phyloP scores from a whole-genome alignment of 2,113 vertebrate species.

The Chlorodrepanis virens region DNA sequence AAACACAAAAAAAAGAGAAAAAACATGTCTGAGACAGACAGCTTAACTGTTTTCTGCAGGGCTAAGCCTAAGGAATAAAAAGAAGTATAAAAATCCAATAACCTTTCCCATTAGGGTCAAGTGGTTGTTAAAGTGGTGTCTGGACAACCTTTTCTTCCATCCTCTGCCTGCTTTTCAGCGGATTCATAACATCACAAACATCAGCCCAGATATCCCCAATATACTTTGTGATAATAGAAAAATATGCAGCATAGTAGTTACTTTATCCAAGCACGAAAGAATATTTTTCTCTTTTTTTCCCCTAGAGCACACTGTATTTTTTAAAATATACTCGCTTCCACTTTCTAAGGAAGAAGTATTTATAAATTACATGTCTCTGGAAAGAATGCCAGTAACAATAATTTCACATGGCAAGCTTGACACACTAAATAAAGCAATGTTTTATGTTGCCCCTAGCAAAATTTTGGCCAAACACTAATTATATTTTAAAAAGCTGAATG shows the following conservation, averaged over 20 bases:
- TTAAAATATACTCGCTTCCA: conserved; percentile 22
- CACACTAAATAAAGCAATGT: background rate
- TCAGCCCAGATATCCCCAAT: background rate
- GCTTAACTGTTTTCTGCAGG: conserved; percentile 32
- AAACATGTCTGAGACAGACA: background rate
- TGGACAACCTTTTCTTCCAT: conserved; percentile 29
- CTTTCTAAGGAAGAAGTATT: conserved; percentile 40
- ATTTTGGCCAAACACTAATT: conserved; percentile 11
- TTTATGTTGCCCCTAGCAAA: background rate
- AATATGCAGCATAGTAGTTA: conserved; percentile 12
- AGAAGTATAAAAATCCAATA: conserved; percentile 25
- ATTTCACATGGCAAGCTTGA: background rate
- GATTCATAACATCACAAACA: background rate
- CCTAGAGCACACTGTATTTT: conserved; percentile 46
- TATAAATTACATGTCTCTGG: conserved; percentile 13
- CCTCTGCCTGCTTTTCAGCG: conserved; percentile 35
- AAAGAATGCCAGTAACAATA: background rate
- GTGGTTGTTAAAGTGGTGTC: conserved; percentile 28
- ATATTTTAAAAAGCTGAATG: conserved; percentile 35
- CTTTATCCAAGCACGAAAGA: background rate
- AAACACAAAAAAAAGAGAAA: background rate
- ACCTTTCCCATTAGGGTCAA: conserved; percentile 38
- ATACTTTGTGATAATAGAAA: conserved; percentile 7
- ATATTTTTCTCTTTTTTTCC: background rate
- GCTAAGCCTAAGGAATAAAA: conserved; percentile 2